Base-by-base conservation (phyloP, 2,113 vertebrate species). In the Laticauda colubrina region DNA sequence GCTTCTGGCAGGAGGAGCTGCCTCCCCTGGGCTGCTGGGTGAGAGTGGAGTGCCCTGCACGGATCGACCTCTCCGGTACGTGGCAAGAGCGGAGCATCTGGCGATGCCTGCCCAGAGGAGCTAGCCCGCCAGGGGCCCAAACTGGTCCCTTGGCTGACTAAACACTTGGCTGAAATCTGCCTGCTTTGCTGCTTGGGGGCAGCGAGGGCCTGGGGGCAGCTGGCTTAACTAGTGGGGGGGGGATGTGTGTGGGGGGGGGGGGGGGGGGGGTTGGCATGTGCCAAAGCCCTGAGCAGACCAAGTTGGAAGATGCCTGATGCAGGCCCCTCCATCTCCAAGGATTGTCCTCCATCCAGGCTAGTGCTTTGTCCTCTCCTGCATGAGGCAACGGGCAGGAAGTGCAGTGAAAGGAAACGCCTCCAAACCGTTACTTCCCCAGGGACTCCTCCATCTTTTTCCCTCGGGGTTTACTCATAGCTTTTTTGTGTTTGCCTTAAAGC, bases 61-160 rank as follows among this genome's bases (percentile, higher is more conserved):
- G 99, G 29, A 97, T 99, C 92, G 99, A 99, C 94, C 96, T 99
- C 92, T 99, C 99, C 0, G 99, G 99, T 99, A 94, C 94, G 96
- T 53, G 20, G 3, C 51, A 3, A 6, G 55, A n/a, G 24, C 5
- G 0, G 3, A 34, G 48, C 4, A 5, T 12, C 3, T 2, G 48
- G 0, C 12, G 5, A 45, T 3, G n/a, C n/a, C n/a, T 39, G 34
- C 15, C 5, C 0, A 15, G 85, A 26, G 85, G 14, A 7, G 34
- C 55, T 43, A 26, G 88, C 15, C 53, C 34, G 48, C 1, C 21
- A 11, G 43, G 85, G 23, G 4, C 4, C 5, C 34, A 11, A 23
- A 9, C 88, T 39, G 14, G n/a, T 8, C 9, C 48, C 51, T 29
- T 15, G 12, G 11, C 48, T 51, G 48, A n/a, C 61, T 5, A 5